phyloP scores from a whole-genome alignment of 2,797 vertebrate genomes.

The Hoplostethus atlanticus region DNA sequence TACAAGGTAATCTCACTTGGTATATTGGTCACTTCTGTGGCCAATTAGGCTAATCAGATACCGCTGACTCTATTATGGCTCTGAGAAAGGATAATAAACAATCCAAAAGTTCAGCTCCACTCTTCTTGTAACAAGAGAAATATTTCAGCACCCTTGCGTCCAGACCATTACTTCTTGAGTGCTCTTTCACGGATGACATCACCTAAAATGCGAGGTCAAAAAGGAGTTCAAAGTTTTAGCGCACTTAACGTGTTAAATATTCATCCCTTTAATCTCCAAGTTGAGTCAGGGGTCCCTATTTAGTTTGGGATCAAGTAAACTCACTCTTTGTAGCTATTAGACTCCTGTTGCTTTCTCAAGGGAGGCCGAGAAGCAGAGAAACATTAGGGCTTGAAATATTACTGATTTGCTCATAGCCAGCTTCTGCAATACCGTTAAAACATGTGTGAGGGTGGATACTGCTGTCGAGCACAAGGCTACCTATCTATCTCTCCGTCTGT shows the following conservation, averaged over 20 bases:
- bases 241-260: constrained; percentile 62
- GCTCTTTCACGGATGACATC: constrained; percentile 21
- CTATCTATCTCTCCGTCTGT: no score
- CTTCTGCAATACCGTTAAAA: constrained; percentile 30
- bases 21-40: neutral
- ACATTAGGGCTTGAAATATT: constrained; percentile 53
- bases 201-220: constrained; percentile 43
- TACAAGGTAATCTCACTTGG: no score
- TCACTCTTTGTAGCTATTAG: constrained; percentile 45
- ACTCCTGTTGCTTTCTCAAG: constrained; percentile 35
- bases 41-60: neutral
- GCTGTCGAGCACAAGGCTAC: neutral
- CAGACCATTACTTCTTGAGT: constrained; percentile 15
- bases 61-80: neutral
- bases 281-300: constrained; percentile 12
- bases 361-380: constrained; percentile 31
- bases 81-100: neutral
- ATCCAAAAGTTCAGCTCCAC: neutral
- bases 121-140: neutral
- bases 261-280: constrained; percentile 61
- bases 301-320: neutral
- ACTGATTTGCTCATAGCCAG: constrained; percentile 25
- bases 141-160: neutral
- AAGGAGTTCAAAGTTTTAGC: constrained; percentile 45
- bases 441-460: neutral